These are phyloP conservation scores for Lasioglossum villosulum DNA, from an alignment of 2,888 invertebrate species.

Conservation along the genomic window DNA sequence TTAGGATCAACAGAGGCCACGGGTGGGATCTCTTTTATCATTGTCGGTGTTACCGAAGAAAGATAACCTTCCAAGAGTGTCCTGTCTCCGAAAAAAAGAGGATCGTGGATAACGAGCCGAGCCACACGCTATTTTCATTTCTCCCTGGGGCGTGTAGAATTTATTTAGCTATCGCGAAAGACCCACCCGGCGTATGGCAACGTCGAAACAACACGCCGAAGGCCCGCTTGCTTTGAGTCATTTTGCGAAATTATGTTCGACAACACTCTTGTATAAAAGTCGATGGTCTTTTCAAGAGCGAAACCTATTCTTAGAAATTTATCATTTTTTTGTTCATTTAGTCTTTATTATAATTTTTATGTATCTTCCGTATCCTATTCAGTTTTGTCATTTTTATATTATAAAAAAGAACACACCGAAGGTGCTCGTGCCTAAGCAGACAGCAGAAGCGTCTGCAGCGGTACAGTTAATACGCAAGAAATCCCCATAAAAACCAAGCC, in stretches of 20 bases:
- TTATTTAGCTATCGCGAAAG: not conserved
- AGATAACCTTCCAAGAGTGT: constrained; percentile 59
- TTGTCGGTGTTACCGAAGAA: constrained; percentile 80
- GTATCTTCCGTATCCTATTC: no score
- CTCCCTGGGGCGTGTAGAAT: not conserved
- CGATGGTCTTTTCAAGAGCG: no score
- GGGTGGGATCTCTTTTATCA: constrained; percentile 76
- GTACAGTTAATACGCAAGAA: constrained; percentile 54
- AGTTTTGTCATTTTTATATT: no score
- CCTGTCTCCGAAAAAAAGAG: constrained; percentile 39
- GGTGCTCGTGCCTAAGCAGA: not conserved
- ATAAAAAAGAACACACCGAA: not conserved
- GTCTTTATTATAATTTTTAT: no score
- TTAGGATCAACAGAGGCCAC: constrained; percentile 81
- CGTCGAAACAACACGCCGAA: not conserved
- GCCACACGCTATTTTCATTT: constrained; percentile 33
- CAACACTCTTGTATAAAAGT: no score
- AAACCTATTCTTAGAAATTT: no score
- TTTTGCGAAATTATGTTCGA: no score
- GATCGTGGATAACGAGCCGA: constrained; percentile 45
- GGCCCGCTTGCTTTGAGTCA: no score
- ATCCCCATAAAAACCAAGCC: constrained; percentile 44
- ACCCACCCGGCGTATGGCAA: not conserved
- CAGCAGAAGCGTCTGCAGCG: not conserved
- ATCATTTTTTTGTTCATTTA: no score